Base-by-base conservation (phyloP, 2,888 invertebrate genomes). In the Tetanocera ferruginea region DNA sequence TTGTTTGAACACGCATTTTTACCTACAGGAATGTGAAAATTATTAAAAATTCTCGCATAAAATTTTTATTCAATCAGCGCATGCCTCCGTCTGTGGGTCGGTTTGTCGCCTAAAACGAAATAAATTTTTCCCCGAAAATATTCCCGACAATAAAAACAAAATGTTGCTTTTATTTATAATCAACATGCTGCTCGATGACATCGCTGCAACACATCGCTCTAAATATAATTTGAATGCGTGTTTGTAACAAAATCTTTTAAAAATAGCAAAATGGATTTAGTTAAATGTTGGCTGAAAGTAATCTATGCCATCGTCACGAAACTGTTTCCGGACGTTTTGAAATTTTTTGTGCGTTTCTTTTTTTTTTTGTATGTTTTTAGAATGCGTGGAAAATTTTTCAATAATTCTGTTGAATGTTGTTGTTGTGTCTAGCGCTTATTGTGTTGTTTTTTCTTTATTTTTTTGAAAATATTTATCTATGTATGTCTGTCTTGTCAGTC, bases 161-260 rank as follows among this genome's bases (percentile, higher is more conserved):
- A 66, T 14, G 71, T 31, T 19, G 3, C 14, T 25, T 76, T 76
- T 76, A 78, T 79, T 78, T 79, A 79, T 79, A 43, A 67, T 25
- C 60, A 31, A 43, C 28, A 25, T 52, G 31, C 28, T 51, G 62
- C 37, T 64, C 43, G 51, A 43, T 76, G 77, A 62, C 76, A 78
- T 28, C 49, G 57, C 71, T 72, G 55, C 72, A 67, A 49, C 60
- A 34, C 72, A 67, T n/a, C n/a, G n/a, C 55, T 75, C 72, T 77
- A 67, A 77, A 79, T 79, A 75, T 75, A 17, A 49, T 52, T 19
- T 31, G 43, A 17, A 79, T 72, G 64, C 66, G 66, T 67, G 51
- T 51, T 9, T 5, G 55, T 31, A 55, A 55, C 34, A 49, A 43
- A 34, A 60, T 49, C 23, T 76, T 55, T 60, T 76, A 76, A 51